A percentile compares a stretch with the other conserved stretches of the same genome.
Conservation (phyloP, 2,888 invertebrate species). For the Seladonia tumulorum region DNA sequence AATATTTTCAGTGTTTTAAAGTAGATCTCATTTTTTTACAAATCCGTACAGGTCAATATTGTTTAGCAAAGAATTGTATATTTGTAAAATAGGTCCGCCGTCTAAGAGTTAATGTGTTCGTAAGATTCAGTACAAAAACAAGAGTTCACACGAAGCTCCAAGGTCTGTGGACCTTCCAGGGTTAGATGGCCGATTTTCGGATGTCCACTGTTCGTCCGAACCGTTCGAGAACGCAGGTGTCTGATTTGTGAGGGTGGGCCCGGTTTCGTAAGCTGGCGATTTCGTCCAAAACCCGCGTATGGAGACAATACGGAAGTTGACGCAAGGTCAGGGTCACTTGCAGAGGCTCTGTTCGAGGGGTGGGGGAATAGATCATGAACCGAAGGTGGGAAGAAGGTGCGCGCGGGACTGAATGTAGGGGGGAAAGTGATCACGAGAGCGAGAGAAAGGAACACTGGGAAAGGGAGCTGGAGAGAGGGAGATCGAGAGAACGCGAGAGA, state of each 20-base stretch:
- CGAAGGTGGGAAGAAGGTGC: slow-evolving; percentile 68
- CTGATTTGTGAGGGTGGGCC: not conserved
- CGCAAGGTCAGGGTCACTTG: slow-evolving; percentile 84
- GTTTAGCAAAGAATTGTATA: too few relatives aligned
- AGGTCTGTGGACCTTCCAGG: not conserved
- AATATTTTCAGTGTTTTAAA: too few relatives aligned
- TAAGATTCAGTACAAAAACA: not conserved
- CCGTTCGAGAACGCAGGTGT: not conserved
- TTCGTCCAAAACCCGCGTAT: slow-evolving; percentile 65
- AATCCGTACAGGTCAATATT: too few relatives aligned
- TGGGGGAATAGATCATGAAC: slow-evolving; percentile 70
- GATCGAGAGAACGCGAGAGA: slow-evolving; percentile 35
- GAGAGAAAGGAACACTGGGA: slow-evolving; percentile 15
- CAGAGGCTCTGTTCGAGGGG: slow-evolving; percentile 56
- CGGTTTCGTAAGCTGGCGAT: not conserved
- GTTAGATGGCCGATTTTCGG: not conserved
- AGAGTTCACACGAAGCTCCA: not conserved
- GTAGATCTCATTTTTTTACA: too few relatives aligned
- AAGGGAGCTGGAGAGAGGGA: slow-evolving; percentile 47
- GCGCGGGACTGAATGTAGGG: slow-evolving; percentile 22
- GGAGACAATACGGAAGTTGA: slow-evolving; percentile 82
- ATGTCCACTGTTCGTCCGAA: not conserved
- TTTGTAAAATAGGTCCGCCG: too few relatives aligned
- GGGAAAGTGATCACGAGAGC: slow-evolving; percentile 34
- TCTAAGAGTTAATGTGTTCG: too few relatives aligned